phyloP scores from a whole-genome alignment of 2,797 vertebrate species.

The Leptatherina wallacei region DNA sequence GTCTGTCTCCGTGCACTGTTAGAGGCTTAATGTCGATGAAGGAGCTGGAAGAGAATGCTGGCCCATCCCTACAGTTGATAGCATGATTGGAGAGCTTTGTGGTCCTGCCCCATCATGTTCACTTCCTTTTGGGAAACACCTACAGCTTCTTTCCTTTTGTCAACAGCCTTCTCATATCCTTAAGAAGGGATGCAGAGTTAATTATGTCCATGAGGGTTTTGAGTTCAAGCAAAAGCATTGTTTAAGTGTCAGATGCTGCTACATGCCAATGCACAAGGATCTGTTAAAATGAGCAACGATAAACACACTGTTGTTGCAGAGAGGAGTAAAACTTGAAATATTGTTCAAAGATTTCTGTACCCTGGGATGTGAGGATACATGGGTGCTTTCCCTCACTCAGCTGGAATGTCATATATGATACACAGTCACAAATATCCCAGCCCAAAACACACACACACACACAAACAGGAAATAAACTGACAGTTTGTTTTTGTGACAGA shows the following conservation, averaged over 20 bases:
- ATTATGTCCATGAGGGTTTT: constrained; percentile 30
- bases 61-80: constrained; percentile 52
- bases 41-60: constrained; percentile 68
- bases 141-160: constrained; percentile 6
- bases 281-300: constrained; percentile 26
- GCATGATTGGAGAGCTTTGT: constrained; percentile 50
- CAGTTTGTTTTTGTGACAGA: constrained; percentile 69
- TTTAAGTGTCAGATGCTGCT: constrained; percentile 30
- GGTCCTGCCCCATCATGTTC: constrained; percentile 39
- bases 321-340: not conserved
- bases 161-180: constrained; percentile 48
- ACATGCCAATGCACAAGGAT: constrained; percentile 15
- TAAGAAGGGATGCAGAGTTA: constrained; percentile 32
- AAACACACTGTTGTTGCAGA: constrained; percentile 14
- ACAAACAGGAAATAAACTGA: constrained; percentile 65
- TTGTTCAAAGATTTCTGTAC: constrained; percentile 9
- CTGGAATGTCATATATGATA: constrained; percentile 56
- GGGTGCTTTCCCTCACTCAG: constrained; percentile 46
- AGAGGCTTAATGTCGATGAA: constrained; percentile 56
- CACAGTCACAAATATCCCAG: constrained; percentile 62
- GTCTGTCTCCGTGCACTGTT: constrained; percentile 46
- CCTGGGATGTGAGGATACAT: constrained; percentile 39
- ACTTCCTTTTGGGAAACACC: constrained; percentile 14
- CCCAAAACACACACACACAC: constrained; percentile 52
- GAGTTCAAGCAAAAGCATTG: constrained; percentile 24